These are phyloP conservation scores for Semicossyphus pulcher DNA, from an alignment of 2,113 vertebrate genomes.

Conservation along the genomic window DNA sequence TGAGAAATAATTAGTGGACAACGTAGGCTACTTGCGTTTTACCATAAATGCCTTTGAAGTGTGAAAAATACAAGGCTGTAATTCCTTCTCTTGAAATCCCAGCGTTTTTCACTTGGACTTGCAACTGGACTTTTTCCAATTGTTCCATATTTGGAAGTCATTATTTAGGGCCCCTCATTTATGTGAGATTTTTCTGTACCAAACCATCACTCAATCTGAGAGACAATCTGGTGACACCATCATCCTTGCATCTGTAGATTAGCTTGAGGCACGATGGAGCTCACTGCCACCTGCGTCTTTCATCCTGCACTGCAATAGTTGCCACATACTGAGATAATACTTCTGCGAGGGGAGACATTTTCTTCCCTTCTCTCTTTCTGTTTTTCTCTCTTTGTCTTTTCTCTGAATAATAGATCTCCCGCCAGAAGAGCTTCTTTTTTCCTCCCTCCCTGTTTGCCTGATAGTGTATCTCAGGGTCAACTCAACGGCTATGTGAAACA, in stretches of 20 bases:
- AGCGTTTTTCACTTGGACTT: neutral
- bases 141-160: neutral
- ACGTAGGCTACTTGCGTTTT: too few species aligned
- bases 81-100: neutral
- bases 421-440: constrained; percentile 84
- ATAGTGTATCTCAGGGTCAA: constrained; percentile 87
- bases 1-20: neutral
- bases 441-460: constrained; percentile 88
- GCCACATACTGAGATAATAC: constrained; percentile 72
- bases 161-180: constrained; percentile 15
- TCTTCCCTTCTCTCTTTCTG: constrained; percentile 43
- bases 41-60: neutral
- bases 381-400: constrained; percentile 55
- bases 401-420: constrained; percentile 73
- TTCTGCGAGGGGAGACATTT: constrained; percentile 47
- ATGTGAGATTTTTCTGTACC: constrained; percentile 11
- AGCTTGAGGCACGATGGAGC: constrained; percentile 54
- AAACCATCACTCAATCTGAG: constrained; percentile 20
- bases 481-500: constrained; percentile 91
- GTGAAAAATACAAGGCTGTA: neutral
- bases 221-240: constrained; percentile 32
- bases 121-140: neutral
- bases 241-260: constrained; percentile 45
- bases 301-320: constrained; percentile 64
- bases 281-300: constrained; percentile 62